Conservation (phyloP, 2,888 invertebrate species). For the Pilophorus perplexus region DNA sequence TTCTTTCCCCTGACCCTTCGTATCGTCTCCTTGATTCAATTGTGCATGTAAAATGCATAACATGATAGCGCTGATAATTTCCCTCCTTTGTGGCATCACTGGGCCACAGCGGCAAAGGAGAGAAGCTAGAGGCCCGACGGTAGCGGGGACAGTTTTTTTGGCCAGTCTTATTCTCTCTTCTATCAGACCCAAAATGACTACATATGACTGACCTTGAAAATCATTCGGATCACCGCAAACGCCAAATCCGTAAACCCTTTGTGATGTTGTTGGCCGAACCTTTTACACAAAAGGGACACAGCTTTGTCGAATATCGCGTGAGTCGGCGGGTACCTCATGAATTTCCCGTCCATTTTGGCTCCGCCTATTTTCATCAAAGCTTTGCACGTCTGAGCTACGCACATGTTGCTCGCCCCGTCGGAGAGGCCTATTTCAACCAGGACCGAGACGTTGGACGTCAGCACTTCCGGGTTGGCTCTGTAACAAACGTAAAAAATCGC, state of each 20-base stretch:
- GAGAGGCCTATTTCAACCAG: constrained; percentile 68
- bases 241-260: constrained; percentile 60
- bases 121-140: too few species aligned
- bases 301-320: constrained; percentile 59
- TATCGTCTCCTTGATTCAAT: too few species aligned
- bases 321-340: constrained; percentile 53
- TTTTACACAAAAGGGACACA: constrained; percentile 55
- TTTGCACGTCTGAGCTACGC: constrained; percentile 61
- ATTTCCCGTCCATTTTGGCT: constrained; percentile 50
- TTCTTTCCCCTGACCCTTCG: too few species aligned
- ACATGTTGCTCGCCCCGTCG: constrained; percentile 56
- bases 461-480: constrained; percentile 54
- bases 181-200: too few species aligned
- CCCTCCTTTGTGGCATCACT: too few species aligned
- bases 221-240: constrained; percentile 59
- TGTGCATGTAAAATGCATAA: too few species aligned
- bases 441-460: constrained; percentile 65
- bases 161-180: too few species aligned
- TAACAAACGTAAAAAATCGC: too few species aligned
- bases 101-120: too few species aligned
- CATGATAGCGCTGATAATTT: too few species aligned
- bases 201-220: constrained; percentile 53
- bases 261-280: constrained; percentile 54
- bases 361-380: constrained; percentile 58
- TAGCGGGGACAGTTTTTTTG: too few species aligned